A percentile compares a stretch with the other conserved stretches of the same genome.
These are phyloP conservation scores for Drosophila busckii DNA, from an alignment of 1,140 invertebrate genomes.

Conservation along the genomic window DNA sequence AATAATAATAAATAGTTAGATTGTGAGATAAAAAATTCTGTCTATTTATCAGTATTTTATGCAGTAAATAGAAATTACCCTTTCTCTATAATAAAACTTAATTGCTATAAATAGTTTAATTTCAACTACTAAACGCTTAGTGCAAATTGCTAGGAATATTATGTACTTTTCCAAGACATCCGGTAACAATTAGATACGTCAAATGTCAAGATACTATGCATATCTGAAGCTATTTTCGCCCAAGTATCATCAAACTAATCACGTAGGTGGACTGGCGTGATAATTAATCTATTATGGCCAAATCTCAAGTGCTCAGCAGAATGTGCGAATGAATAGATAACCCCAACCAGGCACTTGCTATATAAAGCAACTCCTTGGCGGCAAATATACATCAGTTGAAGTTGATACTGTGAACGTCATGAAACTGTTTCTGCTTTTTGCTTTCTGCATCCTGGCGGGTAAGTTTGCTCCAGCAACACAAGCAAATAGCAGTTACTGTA, in stretches of 20 bases:
- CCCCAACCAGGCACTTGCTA: constrained; percentile 1
- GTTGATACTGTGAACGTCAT: constrained; percentile 34
- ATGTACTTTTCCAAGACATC: too few species aligned
- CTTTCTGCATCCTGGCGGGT: constrained; percentile 53
- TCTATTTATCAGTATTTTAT: too few species aligned
- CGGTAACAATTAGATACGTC: too few species aligned
- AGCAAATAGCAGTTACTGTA: background rate
- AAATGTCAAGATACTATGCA: too few species aligned
- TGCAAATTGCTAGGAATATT: too few species aligned
- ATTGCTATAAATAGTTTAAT: too few species aligned
- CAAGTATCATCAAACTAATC: constrained; percentile 15
- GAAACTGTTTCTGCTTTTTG: constrained; percentile 54
- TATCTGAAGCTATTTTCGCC: too few species aligned
- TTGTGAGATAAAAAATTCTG: too few species aligned
- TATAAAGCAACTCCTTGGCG: constrained; percentile 36
- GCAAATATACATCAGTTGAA: constrained; percentile 30
- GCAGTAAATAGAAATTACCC: too few species aligned
- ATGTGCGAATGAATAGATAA: constrained; percentile 37
- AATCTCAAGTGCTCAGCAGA: constrained; percentile 51
- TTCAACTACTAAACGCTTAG: too few species aligned
- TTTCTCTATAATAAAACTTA: too few species aligned
- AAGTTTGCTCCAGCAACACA: constrained; percentile 6
- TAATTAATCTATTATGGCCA: constrained; percentile 38
- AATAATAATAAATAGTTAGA: too few species aligned
- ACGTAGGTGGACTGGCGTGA: constrained; percentile 10